Evolutionary conservation across 2,888 invertebrate genomes (phyloP), one percentile per base, ranked within the genome.

Genomic region (Oegoconia quadripuncta): DNA sequence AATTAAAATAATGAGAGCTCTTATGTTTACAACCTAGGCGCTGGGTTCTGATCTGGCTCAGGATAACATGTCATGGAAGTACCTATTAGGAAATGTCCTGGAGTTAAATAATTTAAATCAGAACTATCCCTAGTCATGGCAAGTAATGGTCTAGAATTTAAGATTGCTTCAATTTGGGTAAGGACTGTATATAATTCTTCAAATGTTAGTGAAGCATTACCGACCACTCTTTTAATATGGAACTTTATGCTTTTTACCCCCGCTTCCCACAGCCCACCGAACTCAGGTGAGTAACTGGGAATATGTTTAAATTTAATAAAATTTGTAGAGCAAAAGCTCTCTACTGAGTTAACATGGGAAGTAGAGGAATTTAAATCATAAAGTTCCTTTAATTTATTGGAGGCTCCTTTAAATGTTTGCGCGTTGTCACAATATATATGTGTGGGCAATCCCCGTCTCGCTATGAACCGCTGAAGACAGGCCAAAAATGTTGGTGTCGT

Each of bases 31-130:
- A n/a, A n/a, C n/a, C n/a, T n/a, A n/a, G n/a, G n/a, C n/a, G n/a
- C n/a, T n/a, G n/a, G n/a, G n/a, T n/a, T n/a, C n/a, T n/a, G 1
- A 27, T 28, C 27, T 8, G 3, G 7, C 12, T 37, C 23, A 1
- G 37, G 30, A 3, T 9, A 2, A 2, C 30, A n/a, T 7, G 33
- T 46, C 0, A 55, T 34, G 3, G 57, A 27, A n/a, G 44, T 34
- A 23, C 62, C 61, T 17, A 65, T 47, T 2, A 69, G 37, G 33
- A 65, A 62, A 35, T 68, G 69, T 1, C 50, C 58, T 16, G 65
- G 65, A 5, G 63, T 64, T 3, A 68, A 41, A 4, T 50, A 46
- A 30, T 17, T 12, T 3, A 50, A 37, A 35, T 62, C 60, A 2
- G 34, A 14, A 0, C 52, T 49, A 34, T 58, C 54, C 4, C 46